Base-by-base conservation (phyloP, 2,113 vertebrate genomes). In the Neotoma lepida region DNA sequence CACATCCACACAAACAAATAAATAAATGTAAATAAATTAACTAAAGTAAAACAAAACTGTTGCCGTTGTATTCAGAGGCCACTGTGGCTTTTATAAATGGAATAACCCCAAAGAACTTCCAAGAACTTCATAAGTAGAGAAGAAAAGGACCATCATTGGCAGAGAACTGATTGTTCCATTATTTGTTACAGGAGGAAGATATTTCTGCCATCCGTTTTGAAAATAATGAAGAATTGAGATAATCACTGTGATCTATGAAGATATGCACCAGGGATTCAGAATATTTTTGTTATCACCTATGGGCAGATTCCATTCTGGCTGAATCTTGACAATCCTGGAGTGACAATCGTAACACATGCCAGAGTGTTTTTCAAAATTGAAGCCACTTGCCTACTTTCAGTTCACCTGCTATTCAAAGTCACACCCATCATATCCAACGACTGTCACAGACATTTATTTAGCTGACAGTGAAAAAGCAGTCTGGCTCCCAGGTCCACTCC, bases 251-350 rank as follows among this genome's bases (percentile, higher is more conserved):
- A 9, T 99, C 99, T 0, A 99, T 99, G 76, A 99, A 99, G 98
- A 99, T 99, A 99, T 1, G 99, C 99, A 0, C 99, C 99, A 0
- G 99, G 99, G 99, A 99, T 99, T 46, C 98, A 99, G 10, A 99
- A 99, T 77, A 98, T 99, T 91, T 99, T 99, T 97, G 99, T 99
- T 0, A 98, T 99, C 94, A 99, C 99, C 64, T 99, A 99, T 0
- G 99, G 99, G n/a, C 99, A 99, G 98, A 99, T 99, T 95, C 99
- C 99, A 4, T 99, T 99, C 82, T 99, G 99, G 99, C 98, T 99
- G 76, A 99, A 99, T 97, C 98, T 99, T 96, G 99, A 99, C 95
- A 99, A 99, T 93, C 99, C 99, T 94, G 98, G 99, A 20, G 97
- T 99, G 94, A 99, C 98, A 0, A 98, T 99, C 78, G 98, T 99